Evolutionary conservation across 2,113 vertebrate genomes (phyloP).

Genomic region (Dermatemys mawii): DNA sequence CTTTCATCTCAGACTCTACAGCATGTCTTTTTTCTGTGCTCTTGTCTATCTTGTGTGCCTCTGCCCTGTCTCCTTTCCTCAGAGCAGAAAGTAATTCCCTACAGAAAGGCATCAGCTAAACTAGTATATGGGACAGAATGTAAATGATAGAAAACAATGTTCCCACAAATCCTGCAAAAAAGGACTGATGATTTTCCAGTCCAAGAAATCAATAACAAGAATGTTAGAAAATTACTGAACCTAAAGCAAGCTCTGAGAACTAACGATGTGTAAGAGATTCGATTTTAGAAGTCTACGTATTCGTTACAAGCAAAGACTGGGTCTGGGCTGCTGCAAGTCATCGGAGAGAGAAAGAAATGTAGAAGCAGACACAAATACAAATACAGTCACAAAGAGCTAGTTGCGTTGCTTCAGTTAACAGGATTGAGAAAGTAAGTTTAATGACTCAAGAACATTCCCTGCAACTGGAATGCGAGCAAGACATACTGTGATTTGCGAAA

Average conservation of each 20-base stretch:
- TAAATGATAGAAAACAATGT: not conserved
- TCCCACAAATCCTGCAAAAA: not conserved
- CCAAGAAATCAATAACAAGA: slow-evolving; percentile 4
- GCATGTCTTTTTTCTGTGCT: not conserved
- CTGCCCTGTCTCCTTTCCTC: not conserved
- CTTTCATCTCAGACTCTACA: slow-evolving; percentile 8
- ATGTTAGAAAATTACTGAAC: not conserved
- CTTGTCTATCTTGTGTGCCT: not conserved
- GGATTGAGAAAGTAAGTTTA: not conserved
- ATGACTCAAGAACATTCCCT: not conserved
- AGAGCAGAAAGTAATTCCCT: slow-evolving; percentile 9
- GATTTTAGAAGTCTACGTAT: not conserved
- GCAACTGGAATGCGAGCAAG: not conserved
- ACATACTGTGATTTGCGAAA: not conserved
- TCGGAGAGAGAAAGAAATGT: not conserved
- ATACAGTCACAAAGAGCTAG: not conserved
- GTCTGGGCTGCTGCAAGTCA: not conserved
- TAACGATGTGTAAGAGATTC: not conserved
- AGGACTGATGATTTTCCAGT: not conserved
- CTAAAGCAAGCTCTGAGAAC: not conserved
- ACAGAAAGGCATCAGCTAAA: not conserved
- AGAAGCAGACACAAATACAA: not conserved
- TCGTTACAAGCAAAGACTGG: not conserved
- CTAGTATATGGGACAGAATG: not conserved
- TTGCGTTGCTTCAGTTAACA: not conserved